These are phyloP conservation scores for Clarias laeviceps DNA, from an alignment of 2,797 vertebrate genomes.

Conservation along the genomic window DNA sequence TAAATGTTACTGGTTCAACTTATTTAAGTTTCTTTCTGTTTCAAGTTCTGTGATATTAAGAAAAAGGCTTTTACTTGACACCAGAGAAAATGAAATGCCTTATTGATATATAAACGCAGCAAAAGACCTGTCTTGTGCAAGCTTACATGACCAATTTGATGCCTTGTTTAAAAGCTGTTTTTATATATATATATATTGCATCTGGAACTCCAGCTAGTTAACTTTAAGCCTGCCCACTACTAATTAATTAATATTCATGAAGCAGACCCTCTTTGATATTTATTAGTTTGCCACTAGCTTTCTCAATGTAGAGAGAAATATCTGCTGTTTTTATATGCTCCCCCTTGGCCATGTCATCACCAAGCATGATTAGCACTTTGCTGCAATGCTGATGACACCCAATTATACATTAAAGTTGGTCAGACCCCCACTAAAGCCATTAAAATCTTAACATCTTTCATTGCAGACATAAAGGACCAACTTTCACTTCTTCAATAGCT, in stretches of 20 bases:
- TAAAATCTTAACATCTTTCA: background rate
- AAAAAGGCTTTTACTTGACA: background rate
- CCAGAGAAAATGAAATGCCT: background rate
- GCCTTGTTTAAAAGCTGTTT: background rate
- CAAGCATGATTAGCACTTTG: conserved; percentile 10
- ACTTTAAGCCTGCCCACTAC: background rate
- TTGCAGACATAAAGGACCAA: background rate
- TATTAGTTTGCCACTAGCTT: background rate
- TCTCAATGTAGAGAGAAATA: background rate
- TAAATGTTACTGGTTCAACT: background rate
- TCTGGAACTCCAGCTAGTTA: no score
- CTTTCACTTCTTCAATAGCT: conserved; percentile 8
- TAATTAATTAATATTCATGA: conserved; percentile 3
- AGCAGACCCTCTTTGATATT: background rate
- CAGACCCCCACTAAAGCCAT: background rate
- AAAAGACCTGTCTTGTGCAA: background rate
- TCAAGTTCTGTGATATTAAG: background rate
- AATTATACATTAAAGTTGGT: background rate
- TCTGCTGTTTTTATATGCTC: background rate
- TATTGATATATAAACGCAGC: background rate
- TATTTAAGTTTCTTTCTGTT: background rate
- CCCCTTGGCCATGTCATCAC: conserved; percentile 17
- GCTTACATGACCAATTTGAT: background rate
- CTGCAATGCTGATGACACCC: background rate
- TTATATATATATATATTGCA: background rate